These are phyloP conservation scores for Acanthurus leucopareius DNA, from an alignment of 2,797 vertebrate genomes.

Conservation along the genomic window DNA sequence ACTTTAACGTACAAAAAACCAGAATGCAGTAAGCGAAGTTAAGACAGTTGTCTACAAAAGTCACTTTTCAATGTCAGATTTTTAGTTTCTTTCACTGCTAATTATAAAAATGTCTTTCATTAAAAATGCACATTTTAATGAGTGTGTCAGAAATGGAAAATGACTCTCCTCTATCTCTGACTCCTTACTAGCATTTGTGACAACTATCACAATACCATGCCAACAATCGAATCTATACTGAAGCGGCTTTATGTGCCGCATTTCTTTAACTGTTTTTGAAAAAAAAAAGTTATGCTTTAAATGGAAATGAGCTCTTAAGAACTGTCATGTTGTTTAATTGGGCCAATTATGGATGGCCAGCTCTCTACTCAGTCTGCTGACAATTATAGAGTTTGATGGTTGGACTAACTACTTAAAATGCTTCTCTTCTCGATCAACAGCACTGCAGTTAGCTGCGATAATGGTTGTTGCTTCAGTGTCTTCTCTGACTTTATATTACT, in stretches of 20 bases:
- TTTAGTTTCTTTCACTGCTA: constrained; percentile 21
- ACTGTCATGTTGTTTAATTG: constrained; percentile 58
- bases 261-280: constrained; percentile 26
- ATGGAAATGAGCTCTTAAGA: constrained; percentile 65
- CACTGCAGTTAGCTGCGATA: constrained; percentile 30
- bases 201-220: constrained; percentile 25
- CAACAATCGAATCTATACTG: constrained; percentile 45
- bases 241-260: constrained; percentile 46
- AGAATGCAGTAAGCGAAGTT: not conserved
- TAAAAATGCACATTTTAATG: constrained; percentile 39
- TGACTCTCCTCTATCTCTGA: constrained; percentile 18
- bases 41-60: constrained; percentile 1
- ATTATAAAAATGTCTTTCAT: constrained; percentile 33
- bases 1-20: not conserved
- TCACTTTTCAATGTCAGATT: constrained; percentile 14
- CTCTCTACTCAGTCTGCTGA: constrained; percentile 35
- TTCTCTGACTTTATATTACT: constrained; percentile 24
- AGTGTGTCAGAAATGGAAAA: constrained; percentile 44
- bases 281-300: constrained; percentile 34
- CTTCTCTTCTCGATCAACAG: constrained; percentile 51
- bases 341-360: constrained; percentile 44
- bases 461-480: constrained; percentile 14
- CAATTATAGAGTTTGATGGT: constrained; percentile 48
- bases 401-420: constrained; percentile 46
- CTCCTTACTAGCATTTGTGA: constrained; percentile 31